phyloP scores from a whole-genome alignment of 2,888 invertebrate species.

The Anticlea derivata region DNA sequence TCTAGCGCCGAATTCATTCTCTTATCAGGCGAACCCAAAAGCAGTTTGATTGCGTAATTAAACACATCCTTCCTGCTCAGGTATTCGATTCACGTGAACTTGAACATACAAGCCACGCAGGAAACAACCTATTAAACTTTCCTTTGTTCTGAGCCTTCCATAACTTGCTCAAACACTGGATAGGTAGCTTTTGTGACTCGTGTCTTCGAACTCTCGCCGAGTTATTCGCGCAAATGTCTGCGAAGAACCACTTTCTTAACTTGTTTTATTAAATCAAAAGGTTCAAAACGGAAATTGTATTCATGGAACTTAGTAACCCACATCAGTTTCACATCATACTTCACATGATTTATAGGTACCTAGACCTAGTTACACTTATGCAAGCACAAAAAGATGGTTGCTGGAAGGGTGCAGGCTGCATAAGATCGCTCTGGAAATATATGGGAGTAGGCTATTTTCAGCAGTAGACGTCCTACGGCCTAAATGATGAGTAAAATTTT shows the following conservation, averaged over 20 bases:
- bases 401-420: too few species aligned
- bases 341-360: too few species aligned
- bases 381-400: too few species aligned
- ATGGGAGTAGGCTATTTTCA: too few species aligned
- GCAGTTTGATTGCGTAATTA: constrained; percentile 29
- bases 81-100: constrained; percentile 32
- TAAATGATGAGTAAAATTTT: too few species aligned
- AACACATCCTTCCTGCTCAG: constrained; percentile 29
- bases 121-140: constrained; percentile 36
- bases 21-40: constrained; percentile 21
- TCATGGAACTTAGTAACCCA: too few species aligned
- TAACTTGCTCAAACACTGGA: constrained; percentile 19
- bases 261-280: background rate
- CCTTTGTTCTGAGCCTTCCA: constrained; percentile 31
- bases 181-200: background rate
- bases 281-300: too few species aligned
- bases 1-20: constrained; percentile 15
- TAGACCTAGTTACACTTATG: too few species aligned
- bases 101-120: constrained; percentile 29
- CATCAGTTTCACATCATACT: too few species aligned
- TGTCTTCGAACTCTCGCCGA: background rate
- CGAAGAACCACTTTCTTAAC: background rate
- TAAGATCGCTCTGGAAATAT: too few species aligned
- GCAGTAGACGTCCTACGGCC: too few species aligned
- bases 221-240: background rate